Conservation (phyloP, 2,888 invertebrate genomes). For the Xestia sexstrigata region DNA sequence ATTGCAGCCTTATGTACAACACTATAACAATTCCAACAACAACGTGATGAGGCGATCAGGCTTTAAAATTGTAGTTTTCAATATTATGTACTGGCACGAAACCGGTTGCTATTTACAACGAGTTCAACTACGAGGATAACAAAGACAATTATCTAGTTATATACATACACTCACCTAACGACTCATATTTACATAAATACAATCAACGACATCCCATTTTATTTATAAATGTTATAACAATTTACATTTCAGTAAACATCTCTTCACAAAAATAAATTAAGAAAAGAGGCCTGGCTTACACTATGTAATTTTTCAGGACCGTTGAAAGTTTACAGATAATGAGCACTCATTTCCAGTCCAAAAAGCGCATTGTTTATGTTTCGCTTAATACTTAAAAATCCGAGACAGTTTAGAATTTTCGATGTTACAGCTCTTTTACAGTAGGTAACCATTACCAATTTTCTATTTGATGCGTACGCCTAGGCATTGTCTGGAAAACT, state of each 20-base stretch:
- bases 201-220: conserved; percentile 23
- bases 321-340: background rate
- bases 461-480: background rate
- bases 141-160: conserved; percentile 74
- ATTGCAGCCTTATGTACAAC: too few relatives aligned
- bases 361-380: background rate
- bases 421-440: background rate
- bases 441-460: background rate
- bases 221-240: background rate
- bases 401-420: background rate
- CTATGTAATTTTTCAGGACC: background rate
- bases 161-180: conserved; percentile 66
- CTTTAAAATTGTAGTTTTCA: conserved; percentile 36
- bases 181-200: conserved; percentile 66
- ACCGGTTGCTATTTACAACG: conserved; percentile 65
- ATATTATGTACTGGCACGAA: conserved; percentile 44
- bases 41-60: conserved; percentile 32
- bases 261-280: background rate
- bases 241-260: background rate
- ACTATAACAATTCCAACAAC: too few relatives aligned
- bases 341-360: background rate
- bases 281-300: background rate
- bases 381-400: conserved; percentile 3
- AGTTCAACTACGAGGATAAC: conserved; percentile 74
- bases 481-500: background rate